These are phyloP conservation scores for Otus scops DNA, from an alignment of 2,797 vertebrate species.

Conservation along the genomic window DNA sequence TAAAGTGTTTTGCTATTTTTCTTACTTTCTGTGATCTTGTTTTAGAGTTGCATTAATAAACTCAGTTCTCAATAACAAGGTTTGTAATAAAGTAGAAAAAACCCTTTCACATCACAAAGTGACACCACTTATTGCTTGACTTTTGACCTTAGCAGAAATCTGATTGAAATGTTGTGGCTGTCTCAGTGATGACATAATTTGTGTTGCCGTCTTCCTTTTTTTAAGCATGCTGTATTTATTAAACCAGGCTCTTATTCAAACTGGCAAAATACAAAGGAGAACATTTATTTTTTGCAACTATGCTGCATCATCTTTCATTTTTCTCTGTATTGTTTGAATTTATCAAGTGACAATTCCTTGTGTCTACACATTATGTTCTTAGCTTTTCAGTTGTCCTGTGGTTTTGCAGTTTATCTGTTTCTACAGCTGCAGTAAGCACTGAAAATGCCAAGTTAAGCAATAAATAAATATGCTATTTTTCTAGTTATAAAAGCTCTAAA, in stretches of 20 bases:
- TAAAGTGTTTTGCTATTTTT: neutral
- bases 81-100: neutral
- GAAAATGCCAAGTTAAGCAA: neutral
- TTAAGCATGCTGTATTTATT: neutral
- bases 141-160: neutral
- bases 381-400: neutral
- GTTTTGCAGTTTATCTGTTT: neutral
- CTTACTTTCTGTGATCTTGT: neutral
- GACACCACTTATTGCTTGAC: neutral
- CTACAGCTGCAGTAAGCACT: neutral
- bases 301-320: neutral
- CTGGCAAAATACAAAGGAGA: neutral
- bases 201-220: neutral
- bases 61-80: neutral
- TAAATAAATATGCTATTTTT: neutral
- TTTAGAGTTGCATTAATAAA: neutral
- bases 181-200: neutral
- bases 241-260: neutral
- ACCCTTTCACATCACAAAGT: neutral
- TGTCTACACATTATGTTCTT: neutral
- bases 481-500: neutral
- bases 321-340: neutral
- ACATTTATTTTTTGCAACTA: neutral
- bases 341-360: neutral
- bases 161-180: neutral